Percentiles rank a stretch among this genome's conserved stretches.
Conservation (phyloP, 1,140 invertebrate species). For the Heliconius melpomene region DNA sequence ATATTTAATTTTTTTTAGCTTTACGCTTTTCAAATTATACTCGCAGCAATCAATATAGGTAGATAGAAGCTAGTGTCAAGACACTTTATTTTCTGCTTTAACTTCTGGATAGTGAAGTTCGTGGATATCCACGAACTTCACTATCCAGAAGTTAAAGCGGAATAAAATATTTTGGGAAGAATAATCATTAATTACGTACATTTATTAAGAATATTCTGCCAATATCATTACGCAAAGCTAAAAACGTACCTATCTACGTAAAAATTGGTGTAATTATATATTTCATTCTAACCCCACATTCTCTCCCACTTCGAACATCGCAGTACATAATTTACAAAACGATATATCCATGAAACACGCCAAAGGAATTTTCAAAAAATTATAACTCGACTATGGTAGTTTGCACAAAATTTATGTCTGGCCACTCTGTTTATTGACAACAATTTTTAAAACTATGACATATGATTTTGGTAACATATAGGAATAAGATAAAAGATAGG, state of each 20-base stretch:
- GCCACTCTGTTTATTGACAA: no score
- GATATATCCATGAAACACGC: conserved; percentile 2
- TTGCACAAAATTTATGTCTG: no score
- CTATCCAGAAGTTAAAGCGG: no score
- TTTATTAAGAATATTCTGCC: neutral
- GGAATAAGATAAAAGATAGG: no score
- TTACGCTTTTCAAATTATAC: neutral
- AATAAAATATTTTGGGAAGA: no score
- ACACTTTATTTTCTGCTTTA: no score
- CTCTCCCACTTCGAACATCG: neutral
- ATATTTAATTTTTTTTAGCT: neutral
- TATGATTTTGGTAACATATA: no score
- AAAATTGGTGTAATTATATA: neutral
- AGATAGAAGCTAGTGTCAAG: no score
- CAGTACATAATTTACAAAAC: neutral
- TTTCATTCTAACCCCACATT: neutral
- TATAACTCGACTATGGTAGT: neutral
- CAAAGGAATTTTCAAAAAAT: neutral
- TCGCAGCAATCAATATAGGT: neutral
- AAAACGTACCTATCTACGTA: neutral
- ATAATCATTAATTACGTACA: no score
- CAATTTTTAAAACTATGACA: no score
- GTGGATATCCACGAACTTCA: no score
- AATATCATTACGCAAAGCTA: neutral
- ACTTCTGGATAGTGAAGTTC: no score